phyloP scores from a whole-genome alignment of 2,888 invertebrate species.

The Tetragonisca angustula region DNA sequence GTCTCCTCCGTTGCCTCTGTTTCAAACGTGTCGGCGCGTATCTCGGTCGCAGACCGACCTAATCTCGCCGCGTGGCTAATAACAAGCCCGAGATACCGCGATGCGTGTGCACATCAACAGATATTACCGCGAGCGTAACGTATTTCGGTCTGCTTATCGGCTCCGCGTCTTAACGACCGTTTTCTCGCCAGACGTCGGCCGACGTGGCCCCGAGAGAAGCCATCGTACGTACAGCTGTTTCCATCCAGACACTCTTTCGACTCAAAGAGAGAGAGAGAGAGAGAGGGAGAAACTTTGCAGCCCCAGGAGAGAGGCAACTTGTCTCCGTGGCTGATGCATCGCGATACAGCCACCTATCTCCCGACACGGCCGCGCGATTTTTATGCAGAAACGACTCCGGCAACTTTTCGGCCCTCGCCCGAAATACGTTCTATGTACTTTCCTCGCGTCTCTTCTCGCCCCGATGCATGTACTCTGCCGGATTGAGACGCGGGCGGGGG shows the following conservation, averaged over 20 bases:
- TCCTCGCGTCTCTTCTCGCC: background rate
- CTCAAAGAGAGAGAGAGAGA: too few species aligned
- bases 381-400: background rate
- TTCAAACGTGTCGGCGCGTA: slow-evolving; percentile 15
- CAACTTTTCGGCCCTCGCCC: background rate
- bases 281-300: slow-evolving; percentile 11
- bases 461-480: background rate
- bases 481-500: background rate
- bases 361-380: background rate
- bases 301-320: slow-evolving; percentile 14
- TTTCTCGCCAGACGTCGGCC: background rate
- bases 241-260: slow-evolving; percentile 22
- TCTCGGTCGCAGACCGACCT: slow-evolving; percentile 46
- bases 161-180: slow-evolving; percentile 1
- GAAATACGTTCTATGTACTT: background rate
- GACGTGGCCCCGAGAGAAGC: slow-evolving; percentile 3
- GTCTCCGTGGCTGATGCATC: slow-evolving; percentile 40
- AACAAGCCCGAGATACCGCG: slow-evolving; percentile 50
- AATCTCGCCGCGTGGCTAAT: slow-evolving; percentile 53
- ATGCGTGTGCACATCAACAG: slow-evolving; percentile 52
- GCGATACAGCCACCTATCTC: slow-evolving; percentile 23
- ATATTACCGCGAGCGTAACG: slow-evolving; percentile 43
- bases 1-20: slow-evolving; percentile 22
- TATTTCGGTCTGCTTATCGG: slow-evolving; percentile 43
- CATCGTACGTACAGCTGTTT: slow-evolving; percentile 20